Evolutionary conservation across 1,140 invertebrate genomes (phyloP), one percentile per base, ranked within the genome.

Genomic region (Akabosia matsudoensis): DNA sequence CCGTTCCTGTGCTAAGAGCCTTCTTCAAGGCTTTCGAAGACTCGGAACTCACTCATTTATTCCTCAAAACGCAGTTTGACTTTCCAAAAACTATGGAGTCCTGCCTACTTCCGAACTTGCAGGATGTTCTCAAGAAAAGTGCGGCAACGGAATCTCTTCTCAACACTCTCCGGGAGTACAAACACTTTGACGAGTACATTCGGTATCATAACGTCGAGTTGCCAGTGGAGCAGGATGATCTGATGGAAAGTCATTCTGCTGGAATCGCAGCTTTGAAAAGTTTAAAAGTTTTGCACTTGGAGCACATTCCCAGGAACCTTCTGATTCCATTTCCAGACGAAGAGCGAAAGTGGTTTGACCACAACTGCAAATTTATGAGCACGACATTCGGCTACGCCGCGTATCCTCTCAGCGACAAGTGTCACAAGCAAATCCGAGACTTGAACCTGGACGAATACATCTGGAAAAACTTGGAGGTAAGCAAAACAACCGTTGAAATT

Each of bases 51-150:
- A 70, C 77, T 75, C 70, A 75, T 28, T 33, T 79, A 3, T 70
- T 70, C 51, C 54, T 79, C 22, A 79, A 79, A 33, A 79, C 78
- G 3, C 76, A 77, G 28, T 79, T 77, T 76, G 78, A 79, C 45
- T 79, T 79, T 71, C 67, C 75, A 64, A 52, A 73, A 14, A 75
- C 76, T 14, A 24, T 79, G 61, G 78, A 79, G 34, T 67, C 73
- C 1, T 77, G 76, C 70, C 31, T 79, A 0, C 28, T 77, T 16
- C 73, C 73, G n/a, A 28, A 33, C 14, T 34, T 67, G 18, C 52
- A 72, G 0, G 34, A 73, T 0, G 51, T 74, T 13, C 22, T 71
- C 22, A 22, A 74, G 22, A 74, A 45, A 26, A 30, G 34, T 16
- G 0, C 30, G 7, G 74, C 72, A 54, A 45, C 70, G 10, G 37